A percentile compares a stretch with the other conserved stretches of the same genome.
Conservation (phyloP, 2,888 invertebrate species). For the Matsumyia berberina region DNA sequence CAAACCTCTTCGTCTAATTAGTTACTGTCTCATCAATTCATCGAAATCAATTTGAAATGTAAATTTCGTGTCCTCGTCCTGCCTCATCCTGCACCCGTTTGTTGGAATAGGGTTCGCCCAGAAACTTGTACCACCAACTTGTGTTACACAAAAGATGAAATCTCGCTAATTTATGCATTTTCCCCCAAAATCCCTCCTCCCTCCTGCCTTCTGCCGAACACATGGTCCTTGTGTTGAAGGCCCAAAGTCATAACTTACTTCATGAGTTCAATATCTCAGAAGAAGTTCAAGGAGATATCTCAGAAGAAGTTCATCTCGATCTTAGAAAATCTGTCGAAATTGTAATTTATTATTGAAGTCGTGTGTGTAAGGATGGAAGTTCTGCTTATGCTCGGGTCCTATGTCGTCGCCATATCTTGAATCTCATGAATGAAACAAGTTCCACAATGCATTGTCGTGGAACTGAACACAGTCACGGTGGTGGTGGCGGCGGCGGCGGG, state of each 20-base stretch:
- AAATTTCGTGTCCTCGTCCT: neutral
- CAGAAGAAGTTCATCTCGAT: conserved; percentile 52
- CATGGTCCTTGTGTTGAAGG: too few species aligned
- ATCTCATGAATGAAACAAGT: conserved; percentile 56
- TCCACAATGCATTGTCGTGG: conserved; percentile 26
- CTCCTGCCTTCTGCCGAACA: too few species aligned
- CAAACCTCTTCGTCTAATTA: neutral
- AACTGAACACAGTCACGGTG: conserved; percentile 21
- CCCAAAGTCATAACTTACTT: conserved; percentile 70
- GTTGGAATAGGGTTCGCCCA: neutral
- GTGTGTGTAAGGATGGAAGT: conserved; percentile 21
- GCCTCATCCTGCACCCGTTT: neutral
- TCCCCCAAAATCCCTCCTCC: conserved; percentile 1
- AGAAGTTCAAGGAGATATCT: too few species aligned
- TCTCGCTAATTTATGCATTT: conserved; percentile 64
- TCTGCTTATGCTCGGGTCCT: conserved; percentile 21
- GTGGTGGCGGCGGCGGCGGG: neutral
- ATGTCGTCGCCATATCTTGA: conserved; percentile 37
- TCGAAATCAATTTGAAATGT: conserved; percentile 28
- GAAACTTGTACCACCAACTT: conserved; percentile 54
- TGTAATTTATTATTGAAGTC: conserved; percentile 75
- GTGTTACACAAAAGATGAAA: conserved; percentile 60
- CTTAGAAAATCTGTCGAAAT: conserved; percentile 70
- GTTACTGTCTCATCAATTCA: neutral
- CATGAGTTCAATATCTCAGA: conserved; percentile 68